Percentiles rank a stretch among this genome's conserved stretches.
These are phyloP conservation scores for Plutomurus gul DNA, from an alignment of 1,140 invertebrate genomes.

Conservation along the genomic window DNA sequence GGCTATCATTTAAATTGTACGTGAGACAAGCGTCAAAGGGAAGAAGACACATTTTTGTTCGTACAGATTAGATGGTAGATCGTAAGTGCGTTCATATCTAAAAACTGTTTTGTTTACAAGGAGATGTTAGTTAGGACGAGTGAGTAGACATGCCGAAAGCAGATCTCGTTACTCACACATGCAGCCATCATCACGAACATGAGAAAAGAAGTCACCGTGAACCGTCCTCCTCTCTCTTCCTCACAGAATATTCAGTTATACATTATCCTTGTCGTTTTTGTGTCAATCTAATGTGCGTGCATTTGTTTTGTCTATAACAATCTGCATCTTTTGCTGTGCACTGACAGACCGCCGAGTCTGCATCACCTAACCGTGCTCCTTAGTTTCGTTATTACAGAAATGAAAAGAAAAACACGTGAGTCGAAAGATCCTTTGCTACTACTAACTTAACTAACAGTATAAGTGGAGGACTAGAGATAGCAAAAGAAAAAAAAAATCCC, in stretches of 20 bases:
- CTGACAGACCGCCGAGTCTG: too few species aligned
- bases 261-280: background rate
- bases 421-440: too few species aligned
- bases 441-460: too few species aligned
- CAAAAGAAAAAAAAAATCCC: too few species aligned
- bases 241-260: background rate
- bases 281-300: background rate
- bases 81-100: background rate
- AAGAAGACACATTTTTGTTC: background rate
- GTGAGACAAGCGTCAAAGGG: background rate
- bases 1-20: background rate
- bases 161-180: background rate
- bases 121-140: background rate
- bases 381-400: too few species aligned
- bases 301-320: background rate
- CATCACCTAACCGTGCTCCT: too few species aligned
- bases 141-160: background rate
- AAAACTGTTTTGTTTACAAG: background rate
- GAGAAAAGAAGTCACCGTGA: background rate
- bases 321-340: background rate
- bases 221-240: background rate
- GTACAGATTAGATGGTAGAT: background rate
- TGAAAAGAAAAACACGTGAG: too few species aligned
- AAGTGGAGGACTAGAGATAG: too few species aligned
- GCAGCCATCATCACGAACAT: background rate